A percentile compares a stretch with the other conserved stretches of the same genome.
These are phyloP conservation scores for Rostratula benghalensis DNA, from an alignment of 2,113 vertebrate genomes.

Conservation along the genomic window DNA sequence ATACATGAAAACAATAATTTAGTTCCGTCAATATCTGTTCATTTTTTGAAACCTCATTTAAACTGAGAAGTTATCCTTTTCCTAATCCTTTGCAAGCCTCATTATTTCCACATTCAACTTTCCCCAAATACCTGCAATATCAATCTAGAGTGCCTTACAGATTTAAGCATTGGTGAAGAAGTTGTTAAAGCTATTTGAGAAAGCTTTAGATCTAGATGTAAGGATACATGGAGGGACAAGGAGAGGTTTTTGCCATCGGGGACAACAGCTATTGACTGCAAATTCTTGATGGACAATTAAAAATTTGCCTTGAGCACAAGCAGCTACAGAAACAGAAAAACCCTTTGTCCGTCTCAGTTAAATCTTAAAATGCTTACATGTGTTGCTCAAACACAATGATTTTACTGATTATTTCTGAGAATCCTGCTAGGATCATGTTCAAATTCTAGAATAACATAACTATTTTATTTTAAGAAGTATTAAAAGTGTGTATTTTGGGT, in stretches of 20 bases:
- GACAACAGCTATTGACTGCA: neutral
- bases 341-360: neutral
- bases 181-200: neutral
- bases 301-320: neutral
- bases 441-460: neutral
- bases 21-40: neutral
- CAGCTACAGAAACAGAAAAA: neutral
- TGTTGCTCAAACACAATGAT: neutral
- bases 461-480: neutral
- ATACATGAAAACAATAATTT: neutral
- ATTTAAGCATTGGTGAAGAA: neutral
- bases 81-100: neutral
- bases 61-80: neutral
- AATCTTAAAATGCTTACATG: neutral
- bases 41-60: neutral
- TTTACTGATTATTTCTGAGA: neutral
- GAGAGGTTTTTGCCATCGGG: neutral
- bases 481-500: neutral
- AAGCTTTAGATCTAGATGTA: neutral
- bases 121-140: neutral
- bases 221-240: neutral
- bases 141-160: neutral
- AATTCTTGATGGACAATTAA: neutral
- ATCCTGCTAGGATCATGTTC: neutral
- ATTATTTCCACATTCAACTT: neutral